Percentiles rank a stretch among this genome's conserved stretches.
These are phyloP conservation scores for Rhimphoctona megacephalus DNA, from an alignment of 2,888 invertebrate species.

Conservation along the genomic window DNA sequence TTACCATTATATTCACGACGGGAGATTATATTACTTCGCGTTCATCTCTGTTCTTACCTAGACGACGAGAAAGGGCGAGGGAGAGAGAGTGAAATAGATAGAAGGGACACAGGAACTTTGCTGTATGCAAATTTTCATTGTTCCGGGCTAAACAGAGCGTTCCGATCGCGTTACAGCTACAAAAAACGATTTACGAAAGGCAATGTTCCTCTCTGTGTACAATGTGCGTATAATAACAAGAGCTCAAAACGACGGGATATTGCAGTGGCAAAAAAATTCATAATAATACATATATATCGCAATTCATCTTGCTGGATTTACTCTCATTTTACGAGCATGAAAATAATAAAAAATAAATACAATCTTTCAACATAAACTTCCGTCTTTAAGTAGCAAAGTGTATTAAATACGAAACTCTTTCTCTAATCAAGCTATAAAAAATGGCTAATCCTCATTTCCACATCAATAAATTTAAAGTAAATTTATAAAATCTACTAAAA, in stretches of 20 bases:
- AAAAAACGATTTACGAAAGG: conserved; percentile 54
- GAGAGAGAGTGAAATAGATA: conserved; percentile 22
- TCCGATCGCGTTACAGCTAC: conserved; percentile 49
- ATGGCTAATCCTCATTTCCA: neutral
- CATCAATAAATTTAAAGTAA: no score
- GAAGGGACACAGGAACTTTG: conserved; percentile 49
- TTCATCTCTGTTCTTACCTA: conserved; percentile 33
- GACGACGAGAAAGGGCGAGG: neutral
- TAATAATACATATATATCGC: conserved; percentile 6
- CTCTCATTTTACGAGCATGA: neutral
- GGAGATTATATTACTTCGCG: conserved; percentile 59
- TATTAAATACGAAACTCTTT: neutral
- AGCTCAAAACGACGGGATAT: conserved; percentile 18
- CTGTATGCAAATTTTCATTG: conserved; percentile 67
- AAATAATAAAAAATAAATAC: neutral
- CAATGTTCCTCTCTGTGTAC: conserved; percentile 38
- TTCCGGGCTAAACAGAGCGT: conserved; percentile 62
- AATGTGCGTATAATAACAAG: conserved; percentile 24
- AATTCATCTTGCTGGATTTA: conserved; percentile 8
- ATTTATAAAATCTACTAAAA: neutral
- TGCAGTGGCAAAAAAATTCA: conserved; percentile 11
- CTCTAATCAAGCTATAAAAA: neutral
- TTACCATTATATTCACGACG: conserved; percentile 66
- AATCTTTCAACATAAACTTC: neutral
- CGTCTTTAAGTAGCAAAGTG: neutral